These are phyloP conservation scores for Chelonus insularis DNA, from an alignment of 1,140 invertebrate genomes.

Conservation along the genomic window DNA sequence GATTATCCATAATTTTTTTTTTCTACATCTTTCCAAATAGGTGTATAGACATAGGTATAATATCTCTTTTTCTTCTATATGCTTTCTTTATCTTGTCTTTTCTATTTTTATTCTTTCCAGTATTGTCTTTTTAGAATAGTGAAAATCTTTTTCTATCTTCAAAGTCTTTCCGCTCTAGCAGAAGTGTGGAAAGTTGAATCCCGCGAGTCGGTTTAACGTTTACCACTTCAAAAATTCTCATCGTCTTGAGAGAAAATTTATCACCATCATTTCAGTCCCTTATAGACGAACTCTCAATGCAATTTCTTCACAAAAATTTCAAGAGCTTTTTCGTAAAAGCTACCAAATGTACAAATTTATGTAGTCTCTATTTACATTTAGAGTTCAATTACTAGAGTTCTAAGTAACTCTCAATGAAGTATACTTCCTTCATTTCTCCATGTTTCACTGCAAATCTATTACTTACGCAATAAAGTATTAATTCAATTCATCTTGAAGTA, in stretches of 20 bases:
- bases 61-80: too few relatives aligned
- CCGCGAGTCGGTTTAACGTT: slow-evolving; percentile 5
- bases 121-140: neutral
- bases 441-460: too few relatives aligned
- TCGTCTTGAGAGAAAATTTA: slow-evolving; percentile 5
- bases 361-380: slow-evolving; percentile 15
- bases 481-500: too few relatives aligned
- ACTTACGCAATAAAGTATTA: too few relatives aligned
- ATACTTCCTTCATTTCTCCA: too few relatives aligned
- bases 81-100: too few relatives aligned
- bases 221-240: slow-evolving; percentile 7
- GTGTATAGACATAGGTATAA: too few relatives aligned
- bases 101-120: neutral
- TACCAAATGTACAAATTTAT: slow-evolving; percentile 21
- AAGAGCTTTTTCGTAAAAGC: slow-evolving; percentile 17
- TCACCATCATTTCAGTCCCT: neutral
- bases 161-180: neutral
- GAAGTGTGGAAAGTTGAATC: neutral
- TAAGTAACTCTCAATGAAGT: too few relatives aligned
- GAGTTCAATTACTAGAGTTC: neutral
- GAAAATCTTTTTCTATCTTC: neutral
- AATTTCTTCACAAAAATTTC: slow-evolving; percentile 20
- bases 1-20: too few relatives aligned
- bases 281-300: neutral
- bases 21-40: too few relatives aligned